These are phyloP conservation scores for Troglohyphantes excavatus DNA, from an alignment of 2,888 invertebrate species.

Conservation along the genomic window DNA sequence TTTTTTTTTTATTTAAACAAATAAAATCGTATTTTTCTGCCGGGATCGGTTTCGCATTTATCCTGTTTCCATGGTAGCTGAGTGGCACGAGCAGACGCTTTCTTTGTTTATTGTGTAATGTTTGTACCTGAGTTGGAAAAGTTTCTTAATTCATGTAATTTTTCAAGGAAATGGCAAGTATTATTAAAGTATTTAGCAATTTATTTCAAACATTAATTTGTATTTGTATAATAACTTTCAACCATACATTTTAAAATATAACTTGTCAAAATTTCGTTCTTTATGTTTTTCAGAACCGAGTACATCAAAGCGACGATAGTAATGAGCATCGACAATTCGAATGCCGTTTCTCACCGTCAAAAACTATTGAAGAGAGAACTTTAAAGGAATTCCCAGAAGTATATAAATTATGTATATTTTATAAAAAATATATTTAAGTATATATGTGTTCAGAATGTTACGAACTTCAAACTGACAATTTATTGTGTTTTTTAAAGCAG, in stretches of 20 bases:
- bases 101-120: slow-evolving; percentile 13
- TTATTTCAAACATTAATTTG: background rate
- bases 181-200: background rate
- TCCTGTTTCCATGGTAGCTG: slow-evolving; percentile 46
- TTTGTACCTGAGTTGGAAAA: background rate
- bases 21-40: background rate
- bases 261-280: background rate
- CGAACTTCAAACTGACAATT: too few species aligned
- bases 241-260: background rate
- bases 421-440: background rate
- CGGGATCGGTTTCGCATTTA: background rate
- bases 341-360: slow-evolving; percentile 9
- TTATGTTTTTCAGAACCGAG: background rate
- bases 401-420: background rate
- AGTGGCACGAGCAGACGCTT: slow-evolving; percentile 43
- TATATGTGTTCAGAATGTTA: background rate
- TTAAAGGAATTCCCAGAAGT: slow-evolving; percentile 58
- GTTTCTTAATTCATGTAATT: background rate
- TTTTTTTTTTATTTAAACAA: background rate
- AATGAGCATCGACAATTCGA: background rate
- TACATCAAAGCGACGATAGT: slow-evolving; percentile 4
- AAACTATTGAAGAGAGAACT: slow-evolving; percentile 48
- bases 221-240: background rate
- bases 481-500: too few species aligned
- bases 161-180: slow-evolving; percentile 18